Evolutionary conservation across 1,140 invertebrate genomes (phyloP), one percentile per base, ranked within the genome.

Genomic region (Diprion similis): DNA sequence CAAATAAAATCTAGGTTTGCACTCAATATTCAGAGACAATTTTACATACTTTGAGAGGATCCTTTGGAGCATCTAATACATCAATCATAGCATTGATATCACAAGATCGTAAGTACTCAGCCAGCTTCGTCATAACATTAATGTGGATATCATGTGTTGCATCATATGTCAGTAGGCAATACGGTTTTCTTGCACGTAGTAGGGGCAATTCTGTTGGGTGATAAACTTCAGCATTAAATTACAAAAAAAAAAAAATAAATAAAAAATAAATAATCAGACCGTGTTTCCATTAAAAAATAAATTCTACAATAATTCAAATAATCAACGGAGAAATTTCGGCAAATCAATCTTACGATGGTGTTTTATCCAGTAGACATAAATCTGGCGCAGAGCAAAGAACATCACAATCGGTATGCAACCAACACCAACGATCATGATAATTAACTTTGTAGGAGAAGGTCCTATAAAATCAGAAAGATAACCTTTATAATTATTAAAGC

Each of bases 41-140:
- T 13, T 37, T 70, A 18, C 46, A 72, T 71, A 86, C 85, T 79
- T 85, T 83, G 37, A 77, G 77, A 69, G 65, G 59, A 71, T 75
- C 82, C 73, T 86, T 81, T 13, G 82, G 75, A 46, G 86, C 80
- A 68, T 87, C 83, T 45, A 85, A 75, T 59, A 80, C 76, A 73
- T 88, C 86, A 46, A 88, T 83, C 79, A 88, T 85, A 6, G 84
- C 85, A 74, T 86, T 80, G 17, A 89, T 80, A 59, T 83, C 81
- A 66, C 83, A 87, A 51, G 76, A 75, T 78, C 80, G 81, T 73
- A 89, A 77, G 66, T 87, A 88, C 45, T 78, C 80, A 0, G 84
- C 78, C 46, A 88, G 73, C 18, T 85, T 81, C 9, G 78, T 59
- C 79, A 87, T 86, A 37, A 82, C 85, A 59, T 83, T 83, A 4